Base-by-base conservation (phyloP, 2,113 vertebrate species). In the Columba janthina region DNA sequence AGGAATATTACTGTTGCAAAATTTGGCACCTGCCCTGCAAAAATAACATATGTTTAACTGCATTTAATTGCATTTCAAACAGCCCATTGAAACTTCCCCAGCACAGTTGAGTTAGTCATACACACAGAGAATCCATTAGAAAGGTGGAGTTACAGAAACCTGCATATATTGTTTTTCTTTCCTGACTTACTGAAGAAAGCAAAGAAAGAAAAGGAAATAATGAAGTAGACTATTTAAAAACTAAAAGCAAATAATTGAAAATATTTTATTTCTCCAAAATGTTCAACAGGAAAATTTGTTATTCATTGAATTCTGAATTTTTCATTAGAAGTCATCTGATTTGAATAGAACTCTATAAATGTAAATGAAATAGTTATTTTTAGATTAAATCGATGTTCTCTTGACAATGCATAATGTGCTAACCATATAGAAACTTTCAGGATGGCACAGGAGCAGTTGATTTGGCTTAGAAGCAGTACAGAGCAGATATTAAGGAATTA, bases 311-410 rank as follows among this genome's bases (percentile, higher is more conserved):
- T 90, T 86, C 67, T 83, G 67, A 76, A 18, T 88, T 92, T 93
- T 95, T 88, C 64, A 73, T 95, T 92, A 61, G 3, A 51, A 73
- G 51, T 66, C 16, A 73, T 70, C 72, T 65, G 38, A 83, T 83
- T 90, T 88, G 26, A 92, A 79, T 78, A 72, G 58, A 90, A 54
- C 54, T 70, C 72, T 88, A 83, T 88, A 90, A 85, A 95, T 94
- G 46, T 79, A 96, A 95, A 95, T 79, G 5, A 64, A 93, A 91
- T 40, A 56, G 6, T 36, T 91, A 46, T 53, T 88, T 96, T 94
- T 54, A 89, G 54, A 70, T 51, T 0, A 87, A 66, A 58, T 83
- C 74, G 51, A 84, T 28, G 12, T 81, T 94, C 29, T 18, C 11
- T 53, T 78, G 34, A 56, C 12, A 64, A 87, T 67, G 22, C 1